Base-by-base conservation (phyloP, 2,113 vertebrate genomes). In the Marcusenius ussheri region DNA sequence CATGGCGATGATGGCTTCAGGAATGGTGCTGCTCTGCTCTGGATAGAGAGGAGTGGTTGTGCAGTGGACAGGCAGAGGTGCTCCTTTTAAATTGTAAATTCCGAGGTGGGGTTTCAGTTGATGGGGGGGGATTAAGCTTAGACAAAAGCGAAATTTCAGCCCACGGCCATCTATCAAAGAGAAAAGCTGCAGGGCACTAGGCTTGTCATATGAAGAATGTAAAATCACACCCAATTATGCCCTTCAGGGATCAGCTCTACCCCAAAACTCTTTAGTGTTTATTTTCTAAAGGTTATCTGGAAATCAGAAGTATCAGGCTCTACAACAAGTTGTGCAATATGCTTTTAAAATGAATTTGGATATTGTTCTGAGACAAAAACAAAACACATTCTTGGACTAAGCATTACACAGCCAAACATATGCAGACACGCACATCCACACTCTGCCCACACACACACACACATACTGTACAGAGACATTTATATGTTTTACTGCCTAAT, bases 1-100 rank as follows among this genome's bases (percentile, higher is more conserved):
- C 91, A 93, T 92, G 87, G 6, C 24, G 56, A 83, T 21, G 42
- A 42, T 83, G 77, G 35, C 19, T 85, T 46, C 21, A 27, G 10
- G n/a, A 50, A 27, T 50, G 13, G 84, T 7, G 13, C 47, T 86
- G 7, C 84, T 86, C 46, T n/a, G 45, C 84, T 86, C 13, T 50
- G 84, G 46, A 46, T 86, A 17, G 47, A 86, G 47, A 86, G 84
- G 47, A 50, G 42, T 42, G 77, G 42, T n/a, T 86, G 84, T 86
- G 8, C 2, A 50, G 21, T 86, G 84, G 47, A 27, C 84, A 86
- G 47, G 24, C 47, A 35, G 84, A 24, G 47, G 47, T 13, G 45
- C 47, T 86, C n/a, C 84, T 86, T 86, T 86, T 86, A 86, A 27
- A 46, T 3, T 15, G n/a, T 51, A 27, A 86, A 51, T 15, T 31